Conservation (phyloP, 1,140 invertebrate genomes). For the Adelges cooleyi region DNA sequence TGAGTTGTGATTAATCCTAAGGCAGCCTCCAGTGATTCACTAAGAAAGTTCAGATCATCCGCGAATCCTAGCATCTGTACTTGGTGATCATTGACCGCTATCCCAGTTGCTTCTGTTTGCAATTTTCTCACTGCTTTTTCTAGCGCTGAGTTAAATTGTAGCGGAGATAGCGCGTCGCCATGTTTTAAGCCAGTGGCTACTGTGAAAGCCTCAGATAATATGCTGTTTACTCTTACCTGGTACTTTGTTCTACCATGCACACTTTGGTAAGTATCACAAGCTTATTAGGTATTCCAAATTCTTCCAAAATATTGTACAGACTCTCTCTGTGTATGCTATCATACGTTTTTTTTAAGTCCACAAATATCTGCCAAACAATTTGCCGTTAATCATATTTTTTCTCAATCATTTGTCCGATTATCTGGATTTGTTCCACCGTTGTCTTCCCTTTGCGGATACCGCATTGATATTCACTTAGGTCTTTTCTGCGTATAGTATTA, state of each 20-base stretch:
- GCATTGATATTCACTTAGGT: too few species aligned
- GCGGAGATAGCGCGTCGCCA: background rate
- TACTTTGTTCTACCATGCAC: background rate
- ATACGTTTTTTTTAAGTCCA: background rate
- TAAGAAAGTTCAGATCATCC: background rate
- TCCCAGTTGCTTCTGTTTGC: too few species aligned
- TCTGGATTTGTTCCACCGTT: too few species aligned
- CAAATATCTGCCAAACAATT: background rate
- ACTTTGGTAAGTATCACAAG: background rate
- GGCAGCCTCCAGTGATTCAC: background rate
- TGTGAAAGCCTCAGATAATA: constrained; percentile 5
- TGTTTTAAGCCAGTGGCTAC: background rate
- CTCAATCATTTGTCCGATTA: background rate
- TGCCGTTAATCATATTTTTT: background rate
- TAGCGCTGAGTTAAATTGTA: background rate
- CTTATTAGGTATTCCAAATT: constrained; percentile 4
- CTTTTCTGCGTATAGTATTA: too few species aligned
- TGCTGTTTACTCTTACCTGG: background rate
- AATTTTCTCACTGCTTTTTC: constrained; percentile 1
- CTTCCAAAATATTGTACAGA: constrained; percentile 9
- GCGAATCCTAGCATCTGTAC: too few species aligned
- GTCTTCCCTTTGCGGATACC: too few species aligned
- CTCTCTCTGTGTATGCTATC: background rate
- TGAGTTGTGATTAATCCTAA: background rate
- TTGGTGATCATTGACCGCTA: too few species aligned